Base-by-base conservation (phyloP, 2,888 invertebrate genomes). In the Meghimatium bilineatum region DNA sequence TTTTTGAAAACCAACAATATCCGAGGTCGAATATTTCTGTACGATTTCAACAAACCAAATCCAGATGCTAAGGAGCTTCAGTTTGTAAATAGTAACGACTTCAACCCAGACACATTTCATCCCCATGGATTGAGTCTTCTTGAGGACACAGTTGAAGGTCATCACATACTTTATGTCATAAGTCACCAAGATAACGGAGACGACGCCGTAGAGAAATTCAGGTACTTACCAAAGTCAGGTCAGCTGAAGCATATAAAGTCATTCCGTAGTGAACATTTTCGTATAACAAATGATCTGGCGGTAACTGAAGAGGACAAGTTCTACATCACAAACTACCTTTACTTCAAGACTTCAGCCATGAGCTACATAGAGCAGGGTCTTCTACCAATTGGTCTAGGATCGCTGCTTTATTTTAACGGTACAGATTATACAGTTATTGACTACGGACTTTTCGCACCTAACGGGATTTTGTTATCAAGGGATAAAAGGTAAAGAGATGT, bases 41-140 rank as follows among this genome's bases (percentile, higher is more conserved):
- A 87, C 82, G 87, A 89, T 86, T 87, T 88, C 67, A 90, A 89
- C 44, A 83, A 86, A 32, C 86, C 87, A 36, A 86, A 88, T 14
- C 77, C 77, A n/a, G 88, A 87, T 52, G 86, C 86, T 74, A 85
- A 69, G 66, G 88, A 87, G 79, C 86, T 90, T 85, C 85, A 79
- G 23, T 82, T 90, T 17, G 17, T 49, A 36, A 85, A 83, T 44
- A 85, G 76, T n/a, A 66, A 72, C 17, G 72, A 82, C 34, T 87
- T 89, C 63, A 82, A 87, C 36, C 76, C 60, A 63, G 83, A 84
- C 14, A 85, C 79, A 36, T 88, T 89, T 67, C 38, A 44, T 36
- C 89, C 89, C 20, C 88, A 89, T 84, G 89, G 89, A 29, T 85
- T 89, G 38, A 84, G 87, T 60, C 79, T 85, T n/a, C 82, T 87